Evolutionary conservation across 1,140 invertebrate genomes (phyloP), one percentile per base, ranked within the genome.

Genomic region (Colletes latitarsis): DNA sequence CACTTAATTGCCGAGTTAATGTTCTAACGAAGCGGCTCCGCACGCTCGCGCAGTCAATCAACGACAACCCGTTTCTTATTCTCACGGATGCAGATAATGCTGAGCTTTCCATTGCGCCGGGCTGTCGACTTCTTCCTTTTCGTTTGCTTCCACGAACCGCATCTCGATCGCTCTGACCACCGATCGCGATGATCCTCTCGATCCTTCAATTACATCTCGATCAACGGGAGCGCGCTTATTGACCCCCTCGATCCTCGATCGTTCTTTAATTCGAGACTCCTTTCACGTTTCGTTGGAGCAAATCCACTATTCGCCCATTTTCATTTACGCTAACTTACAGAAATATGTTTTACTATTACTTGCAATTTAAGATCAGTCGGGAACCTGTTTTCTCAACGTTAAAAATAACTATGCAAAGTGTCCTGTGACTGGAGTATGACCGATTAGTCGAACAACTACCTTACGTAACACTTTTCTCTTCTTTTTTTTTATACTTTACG

Each of bases 1-100:
- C 43, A 19, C 21, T 74, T 74, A 74, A 74, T 74, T 74, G 43
- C 17, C 71, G 21, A 39, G 57, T 63, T 63, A 74, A 74, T 74
- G 58, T 49, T 52, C 43, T 62, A 74, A 74, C 57, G 14, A 55
- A 62, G 14, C 21, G 6, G 17, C 21, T 43, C 62, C 9, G 57
- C 52, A 58, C 67, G 68, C 60, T 62, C 60, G 66, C 15, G 52
- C 73, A 64, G 62, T 64, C 60, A 67, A 81, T 76, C 63, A 68
- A 73, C 82, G 71, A 84, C 71, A 64, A 67, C 19, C 52, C 55
- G 79, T 66, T 79, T 63, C 43, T 63, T 62, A 73, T 63, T 62
- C 62, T 73, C 19, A 63, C 21, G 57, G 57, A 10, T n/a, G n/a
- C 21, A 30, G 58, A 74, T 74, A 74, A 74, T 46, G 21, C 49